A percentile compares a stretch with the other conserved stretches of the same genome.
These are phyloP conservation scores for Phenacoccus solenopsis DNA, from an alignment of 1,140 invertebrate genomes.

Conservation along the genomic window DNA sequence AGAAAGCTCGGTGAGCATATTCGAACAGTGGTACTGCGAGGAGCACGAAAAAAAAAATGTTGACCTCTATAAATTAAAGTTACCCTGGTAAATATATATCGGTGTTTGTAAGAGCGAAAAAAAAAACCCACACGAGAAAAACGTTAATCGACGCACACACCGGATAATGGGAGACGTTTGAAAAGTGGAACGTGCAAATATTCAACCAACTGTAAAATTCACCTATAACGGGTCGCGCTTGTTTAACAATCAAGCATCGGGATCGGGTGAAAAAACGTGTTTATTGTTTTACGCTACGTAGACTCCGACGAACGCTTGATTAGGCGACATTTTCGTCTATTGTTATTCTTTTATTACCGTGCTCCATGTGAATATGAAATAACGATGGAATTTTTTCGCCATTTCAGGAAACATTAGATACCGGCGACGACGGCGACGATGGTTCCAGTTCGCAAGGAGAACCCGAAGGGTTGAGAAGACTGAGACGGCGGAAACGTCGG, in stretches of 20 bases:
- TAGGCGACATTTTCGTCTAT: not conserved
- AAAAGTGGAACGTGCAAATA: no score
- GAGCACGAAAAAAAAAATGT: no score
- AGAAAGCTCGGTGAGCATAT: no score
- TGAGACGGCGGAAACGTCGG: constrained; percentile 44
- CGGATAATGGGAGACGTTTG: no score
- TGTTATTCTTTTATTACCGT: not conserved
- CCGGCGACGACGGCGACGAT: constrained; percentile 36
- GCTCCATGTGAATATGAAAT: no score
- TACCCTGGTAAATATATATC: no score
- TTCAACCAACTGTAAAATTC: not conserved
- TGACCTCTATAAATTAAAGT: no score
- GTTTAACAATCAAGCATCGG: not conserved
- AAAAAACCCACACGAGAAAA: no score
- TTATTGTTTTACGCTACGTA: not conserved
- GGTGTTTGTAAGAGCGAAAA: no score
- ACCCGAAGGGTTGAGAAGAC: constrained; percentile 36
- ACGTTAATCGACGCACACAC: not conserved
- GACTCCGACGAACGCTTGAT: not conserved
- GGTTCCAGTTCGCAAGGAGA: constrained; percentile 34
- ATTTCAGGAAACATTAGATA: constrained; percentile 48
- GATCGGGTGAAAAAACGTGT: not conserved
- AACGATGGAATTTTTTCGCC: constrained; percentile 8
- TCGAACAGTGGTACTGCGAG: no score
- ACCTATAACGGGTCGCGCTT: not conserved